Evolutionary conservation across 1,140 invertebrate species (phyloP), one percentile per base, ranked within the genome.

Genomic region (Micrasema longulum): DNA sequence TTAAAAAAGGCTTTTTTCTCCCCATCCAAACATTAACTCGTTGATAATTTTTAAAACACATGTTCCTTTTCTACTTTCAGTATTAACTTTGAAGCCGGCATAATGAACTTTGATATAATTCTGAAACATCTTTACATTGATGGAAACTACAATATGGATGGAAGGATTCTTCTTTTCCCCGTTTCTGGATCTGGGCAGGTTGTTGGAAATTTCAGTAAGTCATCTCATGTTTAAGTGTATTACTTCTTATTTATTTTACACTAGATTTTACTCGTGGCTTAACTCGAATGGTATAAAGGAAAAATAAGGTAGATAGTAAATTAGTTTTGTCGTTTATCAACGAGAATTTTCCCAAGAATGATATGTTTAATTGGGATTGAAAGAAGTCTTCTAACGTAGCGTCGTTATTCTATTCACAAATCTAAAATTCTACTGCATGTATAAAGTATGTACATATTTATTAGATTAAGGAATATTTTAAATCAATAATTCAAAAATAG

Each of bases 141-240:
- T n/a, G 87, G 88, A 0, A 77, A 83, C 6, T 92, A 92, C 73
- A 83, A 85, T 0, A 79, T 91, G 1, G 87, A 90, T 76, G 89
- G 89, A 2, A 85, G 86, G 43, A 77, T 91, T 14, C 76, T 91
- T 11, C 76, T 89, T 2, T 76, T 92, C 23, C 88, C 87, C 3
- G 81, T 92, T n/a, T 82, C 82, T 36, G 90, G 90, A 16, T 85
- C 81, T 10, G 90, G 90, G 0, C 83, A 85, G 0, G 80, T 91
- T 70, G 80, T 78, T n/a, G 88, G 86, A 1, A 91, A 91, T 77
- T 86, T 90, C 12, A 89, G 86, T 87, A 79, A 84, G 84, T 86
- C 26, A 45, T 14, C 1, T 14, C 18, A 45, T 14, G 5, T 6
- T 16, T 45, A 45, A 11, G n/a, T n/a, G 1, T 41, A 41, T 5